Evolutionary conservation across 2,888 invertebrate genomes (phyloP), one percentile per base, ranked within the genome.

Genomic region (Spatulosminthurus flaviceps): DNA sequence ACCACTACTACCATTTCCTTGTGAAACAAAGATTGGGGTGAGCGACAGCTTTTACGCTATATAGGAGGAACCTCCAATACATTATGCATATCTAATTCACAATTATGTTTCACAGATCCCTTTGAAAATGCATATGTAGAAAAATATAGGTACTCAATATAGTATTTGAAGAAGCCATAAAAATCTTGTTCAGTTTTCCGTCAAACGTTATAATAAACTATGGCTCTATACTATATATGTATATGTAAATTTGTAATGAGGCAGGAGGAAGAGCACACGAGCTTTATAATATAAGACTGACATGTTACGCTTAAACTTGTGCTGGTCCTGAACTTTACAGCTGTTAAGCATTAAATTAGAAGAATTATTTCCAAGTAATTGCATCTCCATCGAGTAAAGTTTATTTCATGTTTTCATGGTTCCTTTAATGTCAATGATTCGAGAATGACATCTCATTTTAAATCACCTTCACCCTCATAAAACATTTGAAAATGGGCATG

Each of bases 391-490:
- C 51, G 5, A 51, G 51, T 51, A 51, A 51, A 29, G 28, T 69
- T 69, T 29, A 26, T 69, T 69, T 69, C 29, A 69, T 69, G 69
- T 28, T 69, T 69, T 69, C 69, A 69, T 29, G 69, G 69, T 29
- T 69, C 69, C 28, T 69, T 69, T 69, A 28, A 69, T 26, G n/a
- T 29, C 34, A 69, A 22, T 69, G 69, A 69, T 26, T 69, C 69
- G 69, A 69, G 29, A 69, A 69, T 69, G 69, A 69, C 69, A 28
- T 69, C 69, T 69, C 69, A 69, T 69, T 69, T 69, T 21, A 69
- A 69, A 29, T 69, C 69, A 69, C 29, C 29, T 29, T 29, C 28
- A 69, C 34, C 28, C 69, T 29, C 69, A 29, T 29, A 69, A 69
- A 69, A 29, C 1, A 29, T 69, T 29, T 29, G 19, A 51, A 51